Percentiles rank a stretch among this genome's conserved stretches.
These are phyloP conservation scores for Eremophila alpestris DNA, from an alignment of 2,797 vertebrate species.

Conservation along the genomic window DNA sequence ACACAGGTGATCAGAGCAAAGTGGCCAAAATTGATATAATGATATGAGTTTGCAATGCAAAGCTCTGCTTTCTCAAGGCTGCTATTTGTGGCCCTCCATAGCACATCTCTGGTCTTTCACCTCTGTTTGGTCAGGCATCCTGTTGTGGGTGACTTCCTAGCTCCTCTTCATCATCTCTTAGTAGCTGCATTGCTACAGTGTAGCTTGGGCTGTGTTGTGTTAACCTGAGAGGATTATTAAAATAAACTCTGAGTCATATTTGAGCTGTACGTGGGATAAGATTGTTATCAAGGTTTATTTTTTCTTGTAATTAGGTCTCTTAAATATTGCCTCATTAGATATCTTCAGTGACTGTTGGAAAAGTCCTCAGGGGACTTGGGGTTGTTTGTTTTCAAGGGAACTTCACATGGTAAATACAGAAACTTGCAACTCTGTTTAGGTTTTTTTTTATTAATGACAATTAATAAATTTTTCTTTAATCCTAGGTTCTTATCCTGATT, in stretches of 20 bases:
- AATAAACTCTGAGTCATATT: conserved; percentile 63
- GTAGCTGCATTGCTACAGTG: neutral
- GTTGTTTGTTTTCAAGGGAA: conserved; percentile 40
- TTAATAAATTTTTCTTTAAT: conserved; percentile 26
- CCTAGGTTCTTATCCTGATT: conserved; percentile 1
- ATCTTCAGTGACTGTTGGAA: conserved; percentile 49
- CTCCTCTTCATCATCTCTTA: neutral
- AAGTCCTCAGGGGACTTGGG: conserved; percentile 24
- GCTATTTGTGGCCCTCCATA: neutral
- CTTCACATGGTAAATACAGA: conserved; percentile 29
- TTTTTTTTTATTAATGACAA: neutral
- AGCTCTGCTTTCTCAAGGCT: conserved; percentile 33
- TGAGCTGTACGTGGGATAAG: conserved; percentile 41
- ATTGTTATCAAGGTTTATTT: conserved; percentile 64
- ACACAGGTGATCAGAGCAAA: conserved; percentile 72
- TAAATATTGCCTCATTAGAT: conserved; percentile 55
- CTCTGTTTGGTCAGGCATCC: neutral
- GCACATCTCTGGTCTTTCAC: conserved; percentile 1
- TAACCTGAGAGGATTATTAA: conserved; percentile 54
- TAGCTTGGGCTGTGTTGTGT: neutral
- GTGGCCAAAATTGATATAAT: conserved; percentile 65
- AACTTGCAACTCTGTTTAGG: neutral
- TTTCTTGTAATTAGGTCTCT: conserved; percentile 52
- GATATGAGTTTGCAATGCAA: conserved; percentile 46
- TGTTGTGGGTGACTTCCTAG: neutral